Conservation (phyloP, 2,888 invertebrate species). For the Augiades crinisus region DNA sequence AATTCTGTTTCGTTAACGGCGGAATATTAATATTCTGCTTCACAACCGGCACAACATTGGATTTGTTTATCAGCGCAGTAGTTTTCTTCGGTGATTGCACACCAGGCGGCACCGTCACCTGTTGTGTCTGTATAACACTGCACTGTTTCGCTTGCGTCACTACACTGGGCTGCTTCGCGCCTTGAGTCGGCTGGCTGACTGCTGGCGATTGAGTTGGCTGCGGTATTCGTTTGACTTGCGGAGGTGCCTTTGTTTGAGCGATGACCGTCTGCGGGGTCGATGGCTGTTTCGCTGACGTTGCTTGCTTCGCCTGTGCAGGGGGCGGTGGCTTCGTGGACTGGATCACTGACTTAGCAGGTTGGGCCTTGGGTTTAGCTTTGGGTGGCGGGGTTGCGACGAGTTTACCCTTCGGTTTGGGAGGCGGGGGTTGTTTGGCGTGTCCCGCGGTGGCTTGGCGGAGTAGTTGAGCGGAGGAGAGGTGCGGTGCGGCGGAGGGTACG, state of each 20-base stretch:
- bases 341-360: slow-evolving; percentile 24
- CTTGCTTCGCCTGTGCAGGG: too few relatives aligned
- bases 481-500: slow-evolving; percentile 42
- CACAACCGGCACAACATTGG: slow-evolving; percentile 29
- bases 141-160: slow-evolving; percentile 28
- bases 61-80: slow-evolving; percentile 20
- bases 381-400: slow-evolving; percentile 43
- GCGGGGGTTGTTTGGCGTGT: slow-evolving; percentile 40
- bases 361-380: slow-evolving; percentile 37
- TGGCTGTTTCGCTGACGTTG: too few relatives aligned
- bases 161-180: slow-evolving; percentile 8
- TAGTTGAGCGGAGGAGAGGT: slow-evolving; percentile 64
- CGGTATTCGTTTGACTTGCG: slow-evolving; percentile 7
- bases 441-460: slow-evolving; percentile 61
- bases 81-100: slow-evolving; percentile 47
- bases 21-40: slow-evolving; percentile 33
- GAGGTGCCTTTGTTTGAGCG: slow-evolving; percentile 9
- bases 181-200: neutral
- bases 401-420: slow-evolving; percentile 46
- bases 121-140: slow-evolving; percentile 29
- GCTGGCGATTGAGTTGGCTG: too few relatives aligned
- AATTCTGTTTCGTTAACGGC: slow-evolving; percentile 30
- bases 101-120: slow-evolving; percentile 33
- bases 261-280: slow-evolving; percentile 7
- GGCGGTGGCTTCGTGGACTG: slow-evolving; percentile 28